Conservation (phyloP, 2,797 vertebrate genomes). For the Poecilia gillii region DNA sequence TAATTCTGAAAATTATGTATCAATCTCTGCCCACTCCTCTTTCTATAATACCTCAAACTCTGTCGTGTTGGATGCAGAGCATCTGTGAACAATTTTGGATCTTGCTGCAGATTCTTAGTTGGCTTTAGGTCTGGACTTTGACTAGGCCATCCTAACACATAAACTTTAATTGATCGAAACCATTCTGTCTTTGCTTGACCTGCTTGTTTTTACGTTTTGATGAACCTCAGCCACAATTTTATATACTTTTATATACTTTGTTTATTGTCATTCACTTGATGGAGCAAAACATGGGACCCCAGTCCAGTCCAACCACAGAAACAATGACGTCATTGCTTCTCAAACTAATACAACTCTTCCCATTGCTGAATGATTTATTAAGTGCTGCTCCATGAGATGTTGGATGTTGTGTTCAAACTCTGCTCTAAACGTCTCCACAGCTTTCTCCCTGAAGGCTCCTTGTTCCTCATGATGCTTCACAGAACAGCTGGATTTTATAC, state of each 20-base stretch:
- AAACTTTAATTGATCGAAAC: background rate
- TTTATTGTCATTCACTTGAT: background rate
- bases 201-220: background rate
- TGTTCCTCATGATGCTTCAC: background rate
- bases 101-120: background rate
- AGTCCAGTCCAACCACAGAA: background rate
- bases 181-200: background rate
- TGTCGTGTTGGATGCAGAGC: background rate
- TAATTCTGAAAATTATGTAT: background rate
- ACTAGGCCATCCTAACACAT: background rate
- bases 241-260: background rate
- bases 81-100: background rate
- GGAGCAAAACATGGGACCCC: background rate
- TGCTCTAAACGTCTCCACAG: background rate
- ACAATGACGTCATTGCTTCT: background rate
- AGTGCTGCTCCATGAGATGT: background rate
- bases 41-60: background rate
- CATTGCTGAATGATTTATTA: background rate
- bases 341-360: background rate
- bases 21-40: background rate
- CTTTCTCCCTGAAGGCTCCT: background rate
- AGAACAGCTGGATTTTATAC: background rate
- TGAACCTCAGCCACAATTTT: background rate
- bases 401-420: background rate
- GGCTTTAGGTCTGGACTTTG: background rate